These are phyloP conservation scores for Pipistrellus nathusii DNA, from an alignment of 2,797 vertebrate genomes.

Conservation along the genomic window DNA sequence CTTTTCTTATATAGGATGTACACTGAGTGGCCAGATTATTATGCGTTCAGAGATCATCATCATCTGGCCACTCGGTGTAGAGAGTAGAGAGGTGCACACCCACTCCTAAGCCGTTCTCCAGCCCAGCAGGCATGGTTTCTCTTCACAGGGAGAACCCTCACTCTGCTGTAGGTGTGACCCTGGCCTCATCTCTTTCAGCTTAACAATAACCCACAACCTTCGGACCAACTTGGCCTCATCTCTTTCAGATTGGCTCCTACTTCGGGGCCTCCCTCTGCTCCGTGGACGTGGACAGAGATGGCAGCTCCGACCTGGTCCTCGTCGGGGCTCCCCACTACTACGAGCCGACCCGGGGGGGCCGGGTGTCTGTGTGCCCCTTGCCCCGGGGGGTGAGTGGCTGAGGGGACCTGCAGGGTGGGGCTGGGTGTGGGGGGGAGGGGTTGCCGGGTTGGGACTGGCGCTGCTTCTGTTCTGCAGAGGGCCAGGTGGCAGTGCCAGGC, in stretches of 20 bases:
- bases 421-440: neutral
- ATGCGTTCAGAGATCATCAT: too few relatives aligned
- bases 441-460: neutral
- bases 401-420: neutral
- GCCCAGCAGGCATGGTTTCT: neutral
- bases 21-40: too few relatives aligned
- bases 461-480: conserved; percentile 76
- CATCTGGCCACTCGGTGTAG: too few relatives aligned
- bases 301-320: conserved; percentile 87
- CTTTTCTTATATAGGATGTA: too few relatives aligned
- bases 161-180: neutral
- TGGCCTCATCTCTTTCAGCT: conserved; percentile 84
- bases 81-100: neutral
- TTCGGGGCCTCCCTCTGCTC: conserved; percentile 92
- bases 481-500: conserved; percentile 52
- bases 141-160: neutral
- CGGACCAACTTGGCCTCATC: too few relatives aligned
- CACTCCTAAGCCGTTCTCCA: neutral
- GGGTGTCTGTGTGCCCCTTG: conserved; percentile 85
- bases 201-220: too few relatives aligned
- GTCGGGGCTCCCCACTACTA: conserved; percentile 91
- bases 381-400: conserved; percentile 76
- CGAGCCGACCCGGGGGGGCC: conserved; percentile 83
- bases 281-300: conserved; percentile 86
- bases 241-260: conserved; percentile 91